phyloP scores from a whole-genome alignment of 2,797 vertebrate genomes.

The Aeoliscus strigatus region DNA sequence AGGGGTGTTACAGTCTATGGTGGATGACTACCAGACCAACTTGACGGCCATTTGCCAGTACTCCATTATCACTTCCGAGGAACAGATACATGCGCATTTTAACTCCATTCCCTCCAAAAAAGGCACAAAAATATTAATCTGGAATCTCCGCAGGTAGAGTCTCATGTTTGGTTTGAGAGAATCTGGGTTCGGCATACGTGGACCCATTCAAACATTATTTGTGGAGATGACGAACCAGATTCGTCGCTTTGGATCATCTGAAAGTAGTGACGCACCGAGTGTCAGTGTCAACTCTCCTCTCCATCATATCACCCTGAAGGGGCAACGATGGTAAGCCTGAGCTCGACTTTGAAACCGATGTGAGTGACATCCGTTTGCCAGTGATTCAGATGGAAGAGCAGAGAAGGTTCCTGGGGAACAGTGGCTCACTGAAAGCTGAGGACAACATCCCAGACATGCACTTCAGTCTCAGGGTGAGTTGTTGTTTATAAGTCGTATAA shows the following conservation, averaged over 20 bases:
- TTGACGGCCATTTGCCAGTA: conserved; percentile 79
- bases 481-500: too few relatives aligned
- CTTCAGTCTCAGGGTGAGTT: conserved; percentile 81
- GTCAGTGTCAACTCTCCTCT: neutral
- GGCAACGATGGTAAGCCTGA: conserved; percentile 79
- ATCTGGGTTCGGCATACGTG: neutral
- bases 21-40: conserved; percentile 81
- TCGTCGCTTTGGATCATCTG: too few relatives aligned
- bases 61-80: conserved; percentile 72
- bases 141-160: conserved; percentile 79
- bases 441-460: conserved; percentile 74
- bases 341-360: conserved; percentile 79
- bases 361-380: conserved; percentile 74
- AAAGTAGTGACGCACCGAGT: neutral
- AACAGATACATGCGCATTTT: conserved; percentile 76
- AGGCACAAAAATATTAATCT: conserved; percentile 82
- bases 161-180: neutral
- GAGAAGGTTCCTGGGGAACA: conserved; percentile 54
- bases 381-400: conserved; percentile 69
- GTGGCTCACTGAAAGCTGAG: conserved; percentile 50
- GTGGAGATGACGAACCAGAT: too few relatives aligned
- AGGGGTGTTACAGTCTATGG: conserved; percentile 73
- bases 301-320: conserved; percentile 50
- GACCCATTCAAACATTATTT: too few relatives aligned
- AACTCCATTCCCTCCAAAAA: conserved; percentile 79